Percentiles rank a stretch among this genome's conserved stretches.
Evolutionary conservation across 1,140 invertebrate genomes (phyloP).

Genomic region (Aphelenchoides avenae): DNA sequence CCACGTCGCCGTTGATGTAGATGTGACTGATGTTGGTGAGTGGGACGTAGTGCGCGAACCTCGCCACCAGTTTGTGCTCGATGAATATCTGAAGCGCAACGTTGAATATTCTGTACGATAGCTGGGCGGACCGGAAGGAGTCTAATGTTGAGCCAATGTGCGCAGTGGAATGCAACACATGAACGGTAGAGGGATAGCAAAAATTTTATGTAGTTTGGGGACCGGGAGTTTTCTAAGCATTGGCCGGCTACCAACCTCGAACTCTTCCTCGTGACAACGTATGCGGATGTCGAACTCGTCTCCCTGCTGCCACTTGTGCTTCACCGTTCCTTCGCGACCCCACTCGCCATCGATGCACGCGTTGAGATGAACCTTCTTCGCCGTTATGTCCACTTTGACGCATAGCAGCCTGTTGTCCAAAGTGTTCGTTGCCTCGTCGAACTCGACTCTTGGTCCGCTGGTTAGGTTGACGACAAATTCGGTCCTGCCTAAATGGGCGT

Average conservation of each 20-base stretch:
- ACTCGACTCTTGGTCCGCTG: conserved; percentile 51
- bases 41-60: conserved; percentile 56
- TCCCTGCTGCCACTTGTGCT: conserved; percentile 52
- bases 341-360: conserved; percentile 58
- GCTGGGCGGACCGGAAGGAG: too few relatives aligned
- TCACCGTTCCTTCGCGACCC: conserved; percentile 54
- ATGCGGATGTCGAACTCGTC: conserved; percentile 57
- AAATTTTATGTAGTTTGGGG: not conserved
- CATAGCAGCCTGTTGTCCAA: conserved; percentile 55
- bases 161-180: too few relatives aligned
- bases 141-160: too few relatives aligned
- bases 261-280: conserved; percentile 53
- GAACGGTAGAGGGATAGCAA: too few relatives aligned
- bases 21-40: conserved; percentile 50
- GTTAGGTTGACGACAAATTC: conserved; percentile 57
- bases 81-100: conserved; percentile 45
- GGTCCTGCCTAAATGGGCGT: conserved; percentile 32
- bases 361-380: conserved; percentile 52
- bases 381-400: conserved; percentile 45
- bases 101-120: conserved; percentile 20
- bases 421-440: conserved; percentile 46
- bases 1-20: conserved; percentile 55
- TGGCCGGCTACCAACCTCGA: conserved; percentile 29
- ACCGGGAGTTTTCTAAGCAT: not conserved
- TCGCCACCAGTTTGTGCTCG: conserved; percentile 58